A percentile compares a stretch with the other conserved stretches of the same genome.
phyloP scores from a whole-genome alignment of 2,797 vertebrate genomes.

The Lycodopsis pacificus region DNA sequence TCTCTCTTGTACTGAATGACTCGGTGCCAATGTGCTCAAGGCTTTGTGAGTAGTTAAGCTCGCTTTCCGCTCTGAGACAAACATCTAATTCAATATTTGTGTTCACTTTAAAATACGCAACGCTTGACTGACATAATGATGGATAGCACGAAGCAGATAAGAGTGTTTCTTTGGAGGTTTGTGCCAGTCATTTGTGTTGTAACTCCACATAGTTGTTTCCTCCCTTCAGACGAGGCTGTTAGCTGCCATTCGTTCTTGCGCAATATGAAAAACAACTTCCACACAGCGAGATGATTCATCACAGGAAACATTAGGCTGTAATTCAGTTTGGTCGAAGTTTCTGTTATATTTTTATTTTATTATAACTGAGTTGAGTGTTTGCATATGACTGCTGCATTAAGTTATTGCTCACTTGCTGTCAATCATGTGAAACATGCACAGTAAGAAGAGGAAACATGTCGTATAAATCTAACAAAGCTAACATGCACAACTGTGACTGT shows the following conservation, averaged over 20 bases:
- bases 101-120: not conserved
- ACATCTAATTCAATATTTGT: not conserved
- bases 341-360: slow-evolving; percentile 31
- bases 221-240: slow-evolving; percentile 45
- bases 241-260: slow-evolving; percentile 55
- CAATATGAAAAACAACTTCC: slow-evolving; percentile 48
- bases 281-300: slow-evolving; percentile 51
- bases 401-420: slow-evolving; percentile 26
- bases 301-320: slow-evolving; percentile 47
- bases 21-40: not conserved
- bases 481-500: not conserved
- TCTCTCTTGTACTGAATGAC: not conserved
- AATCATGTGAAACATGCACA: not conserved
- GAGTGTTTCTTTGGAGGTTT: slow-evolving; percentile 26
- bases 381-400: slow-evolving; percentile 17
- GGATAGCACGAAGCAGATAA: slow-evolving; percentile 15
- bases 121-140: slow-evolving; percentile 39
- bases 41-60: not conserved
- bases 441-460: not conserved
- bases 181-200: slow-evolving; percentile 34
- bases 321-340: slow-evolving; percentile 21
- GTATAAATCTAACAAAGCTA: not conserved
- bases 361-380: slow-evolving; percentile 30
- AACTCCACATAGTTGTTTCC: slow-evolving; percentile 48
- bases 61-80: not conserved